Conservation (phyloP, 2,113 vertebrate genomes). For the Ictidomys tridecemlineatus region DNA sequence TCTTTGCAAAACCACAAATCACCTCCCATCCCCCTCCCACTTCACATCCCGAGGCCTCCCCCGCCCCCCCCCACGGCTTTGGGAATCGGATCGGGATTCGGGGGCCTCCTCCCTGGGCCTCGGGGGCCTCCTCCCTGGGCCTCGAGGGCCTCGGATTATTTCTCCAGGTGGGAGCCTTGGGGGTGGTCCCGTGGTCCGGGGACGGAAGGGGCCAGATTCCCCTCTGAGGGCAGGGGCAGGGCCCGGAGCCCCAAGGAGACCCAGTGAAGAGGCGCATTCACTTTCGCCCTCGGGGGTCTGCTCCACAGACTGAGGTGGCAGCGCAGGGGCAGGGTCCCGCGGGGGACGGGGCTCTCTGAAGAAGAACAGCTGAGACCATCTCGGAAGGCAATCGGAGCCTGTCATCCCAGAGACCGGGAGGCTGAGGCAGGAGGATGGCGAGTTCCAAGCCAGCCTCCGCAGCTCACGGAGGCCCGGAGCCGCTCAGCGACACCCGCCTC, state of each 20-base stretch:
- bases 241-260: not conserved
- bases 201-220: not conserved
- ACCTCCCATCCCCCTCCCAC: not conserved
- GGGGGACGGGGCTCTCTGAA: rapidly evolving
- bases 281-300: no score
- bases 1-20: conserved; percentile 55
- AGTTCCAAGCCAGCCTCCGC: no score
- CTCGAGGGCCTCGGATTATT: not conserved
- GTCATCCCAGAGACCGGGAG: no score
- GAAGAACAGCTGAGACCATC: not conserved
- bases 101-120: no score
- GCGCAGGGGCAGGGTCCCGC: rapidly evolving
- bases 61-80: no score
- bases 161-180: conserved; percentile 40
- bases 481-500: no score
- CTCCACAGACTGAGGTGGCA: not conserved
- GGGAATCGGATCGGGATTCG: no score
- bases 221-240: conserved; percentile 48
- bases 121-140: no score
- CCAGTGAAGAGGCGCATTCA: no score
- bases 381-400: not conserved
- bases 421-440: no score
- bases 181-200: conserved; percentile 64
- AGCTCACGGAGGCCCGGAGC: no score
- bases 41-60: no score